These are phyloP conservation scores for Chauna torquata DNA, from an alignment of 2,113 vertebrate species.

Conservation along the genomic window DNA sequence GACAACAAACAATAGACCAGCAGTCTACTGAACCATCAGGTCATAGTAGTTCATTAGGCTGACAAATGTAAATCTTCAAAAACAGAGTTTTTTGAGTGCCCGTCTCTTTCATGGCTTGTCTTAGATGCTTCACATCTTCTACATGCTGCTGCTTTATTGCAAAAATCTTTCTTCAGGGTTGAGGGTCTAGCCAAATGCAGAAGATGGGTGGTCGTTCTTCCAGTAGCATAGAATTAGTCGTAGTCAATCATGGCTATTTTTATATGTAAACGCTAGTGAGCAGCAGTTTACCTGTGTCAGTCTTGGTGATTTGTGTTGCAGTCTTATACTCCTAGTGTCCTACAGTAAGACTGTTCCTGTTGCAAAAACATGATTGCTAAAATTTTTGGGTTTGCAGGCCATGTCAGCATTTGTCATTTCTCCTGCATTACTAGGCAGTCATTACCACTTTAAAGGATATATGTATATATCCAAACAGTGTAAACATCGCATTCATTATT, in stretches of 20 bases:
- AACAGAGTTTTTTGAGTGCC: not conserved
- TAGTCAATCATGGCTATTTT: not conserved
- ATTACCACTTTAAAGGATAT: not conserved
- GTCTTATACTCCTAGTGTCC: not conserved
- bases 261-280: not conserved
- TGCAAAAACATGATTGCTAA: not conserved
- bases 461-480: not conserved
- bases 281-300: not conserved
- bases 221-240: not conserved
- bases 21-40: too few species aligned
- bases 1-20: not conserved
- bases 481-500: not conserved
- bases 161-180: not conserved
- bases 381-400: not conserved
- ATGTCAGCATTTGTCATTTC: not conserved
- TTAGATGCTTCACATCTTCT: not conserved
- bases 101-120: not conserved
- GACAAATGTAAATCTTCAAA: not conserved
- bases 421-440: not conserved
- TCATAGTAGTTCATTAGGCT: not conserved
- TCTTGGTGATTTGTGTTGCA: not conserved
- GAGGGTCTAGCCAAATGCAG: not conserved
- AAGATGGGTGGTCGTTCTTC: not conserved
- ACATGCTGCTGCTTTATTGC: not conserved
- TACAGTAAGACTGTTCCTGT: not conserved